These are phyloP conservation scores for Trinorchestia longiramus DNA, from an alignment of 1,140 invertebrate genomes.

Conservation along the genomic window DNA sequence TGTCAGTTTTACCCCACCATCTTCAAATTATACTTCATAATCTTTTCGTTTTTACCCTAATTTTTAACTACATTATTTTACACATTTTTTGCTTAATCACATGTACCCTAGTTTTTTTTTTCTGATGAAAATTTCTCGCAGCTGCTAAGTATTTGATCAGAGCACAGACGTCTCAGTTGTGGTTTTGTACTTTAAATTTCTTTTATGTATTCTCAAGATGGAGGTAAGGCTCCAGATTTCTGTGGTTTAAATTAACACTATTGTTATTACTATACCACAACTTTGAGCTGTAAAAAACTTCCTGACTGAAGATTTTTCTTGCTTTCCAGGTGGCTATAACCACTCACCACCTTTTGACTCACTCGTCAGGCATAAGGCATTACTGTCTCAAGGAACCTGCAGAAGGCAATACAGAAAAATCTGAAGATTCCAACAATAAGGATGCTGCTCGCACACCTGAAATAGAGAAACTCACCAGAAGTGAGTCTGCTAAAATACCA, in stretches of 20 bases:
- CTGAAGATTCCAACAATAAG: neutral
- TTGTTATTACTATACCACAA: neutral
- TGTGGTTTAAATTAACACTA: neutral
- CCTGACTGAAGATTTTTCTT: neutral
- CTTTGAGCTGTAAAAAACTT: neutral
- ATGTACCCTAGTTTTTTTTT: too few species aligned
- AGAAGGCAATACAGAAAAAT: slow-evolving; percentile 58
- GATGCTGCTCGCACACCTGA: neutral
- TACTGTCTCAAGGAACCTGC: slow-evolving; percentile 70
- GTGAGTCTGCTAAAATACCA: neutral
- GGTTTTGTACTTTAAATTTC: too few species aligned
- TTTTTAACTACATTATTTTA: too few species aligned
- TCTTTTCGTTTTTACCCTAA: too few species aligned
- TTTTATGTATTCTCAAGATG: too few species aligned
- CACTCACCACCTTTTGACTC: slow-evolving; percentile 73
- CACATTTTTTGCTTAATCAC: too few species aligned
- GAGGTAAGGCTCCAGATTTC: too few species aligned
- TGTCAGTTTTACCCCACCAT: too few species aligned
- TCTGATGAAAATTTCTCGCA: too few species aligned
- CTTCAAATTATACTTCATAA: too few species aligned
- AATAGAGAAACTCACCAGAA: neutral
- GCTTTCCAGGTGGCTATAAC: slow-evolving; percentile 73
- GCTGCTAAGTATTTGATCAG: too few species aligned
- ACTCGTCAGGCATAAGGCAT: slow-evolving; percentile 75
- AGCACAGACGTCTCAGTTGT: too few species aligned